phyloP scores from a whole-genome alignment of 2,797 vertebrate species.

The Rhincodon typus region DNA sequence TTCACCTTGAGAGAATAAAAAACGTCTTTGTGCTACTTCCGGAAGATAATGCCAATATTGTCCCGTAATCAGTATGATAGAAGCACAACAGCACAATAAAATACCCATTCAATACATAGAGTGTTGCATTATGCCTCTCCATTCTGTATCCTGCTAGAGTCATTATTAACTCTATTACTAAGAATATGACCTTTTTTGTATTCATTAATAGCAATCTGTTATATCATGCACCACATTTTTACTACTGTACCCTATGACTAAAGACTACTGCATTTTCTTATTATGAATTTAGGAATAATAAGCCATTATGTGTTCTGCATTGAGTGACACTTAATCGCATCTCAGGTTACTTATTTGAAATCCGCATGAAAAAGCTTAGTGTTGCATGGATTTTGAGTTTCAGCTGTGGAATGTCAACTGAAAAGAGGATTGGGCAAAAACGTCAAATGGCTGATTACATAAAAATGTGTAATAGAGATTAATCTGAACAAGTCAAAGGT shows the following conservation, averaged over 20 bases:
- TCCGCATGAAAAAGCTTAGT: neutral
- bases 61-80: neutral
- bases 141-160: too few relatives aligned
- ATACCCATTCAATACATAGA: neutral
- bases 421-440: neutral
- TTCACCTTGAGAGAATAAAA: neutral
- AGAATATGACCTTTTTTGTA: neutral
- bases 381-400: neutral
- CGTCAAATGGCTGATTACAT: neutral
- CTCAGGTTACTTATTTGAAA: neutral
- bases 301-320: neutral
- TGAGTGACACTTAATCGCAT: neutral
- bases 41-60: neutral
- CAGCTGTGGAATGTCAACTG: neutral
- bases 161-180: neutral
- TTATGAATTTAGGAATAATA: neutral
- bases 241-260: neutral
- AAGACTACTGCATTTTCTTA: neutral
- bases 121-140: neutral
- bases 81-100: neutral
- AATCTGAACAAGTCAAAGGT: neutral
- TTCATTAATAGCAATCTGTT: neutral
- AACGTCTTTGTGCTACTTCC: neutral
- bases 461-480: neutral
- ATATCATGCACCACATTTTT: too few relatives aligned